Conservation (phyloP, 2,797 vertebrate genomes). For the Acropternis orthonyx region DNA sequence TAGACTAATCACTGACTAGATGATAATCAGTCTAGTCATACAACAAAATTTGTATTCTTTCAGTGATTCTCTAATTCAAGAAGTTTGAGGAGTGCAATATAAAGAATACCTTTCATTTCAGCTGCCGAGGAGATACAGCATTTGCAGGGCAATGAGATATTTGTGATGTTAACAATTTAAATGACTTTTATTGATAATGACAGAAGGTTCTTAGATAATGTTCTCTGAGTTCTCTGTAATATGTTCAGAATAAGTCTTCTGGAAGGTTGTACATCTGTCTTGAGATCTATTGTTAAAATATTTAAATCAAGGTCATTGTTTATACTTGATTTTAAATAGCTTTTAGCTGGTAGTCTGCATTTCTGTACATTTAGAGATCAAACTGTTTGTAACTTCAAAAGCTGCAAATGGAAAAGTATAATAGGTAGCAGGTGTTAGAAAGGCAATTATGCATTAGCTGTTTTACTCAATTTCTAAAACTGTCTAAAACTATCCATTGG, state of each 20-base stretch:
- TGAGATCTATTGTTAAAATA: slow-evolving; percentile 32
- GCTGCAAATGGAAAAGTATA: slow-evolving; percentile 46
- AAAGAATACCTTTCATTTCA: slow-evolving; percentile 35
- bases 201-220: slow-evolving; percentile 64
- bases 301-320: slow-evolving; percentile 54
- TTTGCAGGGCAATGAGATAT: slow-evolving; percentile 39
- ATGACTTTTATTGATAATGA: slow-evolving; percentile 59
- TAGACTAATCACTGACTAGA: neutral
- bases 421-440: slow-evolving; percentile 62
- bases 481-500: slow-evolving; percentile 50
- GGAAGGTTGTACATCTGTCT: slow-evolving; percentile 57
- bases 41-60: neutral
- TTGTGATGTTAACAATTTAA: slow-evolving; percentile 40
- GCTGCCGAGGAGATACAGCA: neutral
- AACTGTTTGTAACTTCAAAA: slow-evolving; percentile 63
- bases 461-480: slow-evolving; percentile 47
- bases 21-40: neutral
- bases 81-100: neutral
- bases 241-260: slow-evolving; percentile 43
- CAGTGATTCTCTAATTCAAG: slow-evolving; percentile 11
- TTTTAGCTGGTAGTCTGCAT: slow-evolving; percentile 30
- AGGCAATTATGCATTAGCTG: slow-evolving; percentile 51
- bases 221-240: neutral
- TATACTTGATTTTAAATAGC: slow-evolving; percentile 43
- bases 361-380: slow-evolving; percentile 61